Conservation (phyloP, 2,113 vertebrate genomes). For the Sigmodon hispidus region DNA sequence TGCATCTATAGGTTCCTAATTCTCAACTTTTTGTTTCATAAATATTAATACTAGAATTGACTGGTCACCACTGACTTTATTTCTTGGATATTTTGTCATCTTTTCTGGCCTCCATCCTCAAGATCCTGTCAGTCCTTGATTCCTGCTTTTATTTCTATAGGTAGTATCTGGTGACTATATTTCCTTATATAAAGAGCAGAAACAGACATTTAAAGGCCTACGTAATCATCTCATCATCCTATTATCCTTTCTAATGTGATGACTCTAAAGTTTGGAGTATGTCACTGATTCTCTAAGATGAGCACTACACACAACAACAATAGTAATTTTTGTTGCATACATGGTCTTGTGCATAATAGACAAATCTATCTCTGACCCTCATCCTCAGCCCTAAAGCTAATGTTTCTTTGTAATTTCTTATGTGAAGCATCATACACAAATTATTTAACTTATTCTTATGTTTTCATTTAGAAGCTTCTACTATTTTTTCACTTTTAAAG, state of each 20-base stretch:
- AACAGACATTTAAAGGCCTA: background rate
- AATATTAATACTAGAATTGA: background rate
- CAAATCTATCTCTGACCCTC: background rate
- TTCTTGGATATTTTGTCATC: background rate
- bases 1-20: background rate
- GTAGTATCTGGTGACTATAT: background rate
- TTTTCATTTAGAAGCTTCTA: background rate
- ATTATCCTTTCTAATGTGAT: background rate
- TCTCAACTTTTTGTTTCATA: slow-evolving; percentile 24
- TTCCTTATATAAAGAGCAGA: background rate
- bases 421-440: background rate
- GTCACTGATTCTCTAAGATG: background rate
- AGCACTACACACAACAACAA: background rate
- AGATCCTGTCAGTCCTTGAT: background rate
- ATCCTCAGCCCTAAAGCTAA: background rate
- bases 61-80: slow-evolving; percentile 6
- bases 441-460: background rate
- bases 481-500: slow-evolving; percentile 2
- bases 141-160: slow-evolving; percentile 5
- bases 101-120: background rate
- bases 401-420: background rate
- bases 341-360: background rate
- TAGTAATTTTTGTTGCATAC: background rate
- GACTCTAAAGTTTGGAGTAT: background rate
- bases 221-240: background rate